A percentile compares a stretch with the other conserved stretches of the same genome.
Evolutionary conservation across 2,888 invertebrate genomes (phyloP).

Genomic region (Syrista parreyssii): DNA sequence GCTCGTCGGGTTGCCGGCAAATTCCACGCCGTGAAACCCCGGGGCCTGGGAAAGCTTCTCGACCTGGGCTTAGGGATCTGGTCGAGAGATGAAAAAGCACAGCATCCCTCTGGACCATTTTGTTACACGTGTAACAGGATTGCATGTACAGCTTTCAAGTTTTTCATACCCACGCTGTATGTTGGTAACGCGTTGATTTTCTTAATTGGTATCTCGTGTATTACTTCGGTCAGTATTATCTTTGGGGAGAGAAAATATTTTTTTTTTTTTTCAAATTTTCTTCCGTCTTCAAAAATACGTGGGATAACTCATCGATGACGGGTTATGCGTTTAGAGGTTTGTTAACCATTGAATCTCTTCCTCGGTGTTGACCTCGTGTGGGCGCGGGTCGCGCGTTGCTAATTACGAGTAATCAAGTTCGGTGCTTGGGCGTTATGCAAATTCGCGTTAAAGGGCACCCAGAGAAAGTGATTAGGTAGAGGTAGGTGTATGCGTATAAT

Average conservation of each 20-base stretch:
- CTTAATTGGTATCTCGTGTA: not conserved
- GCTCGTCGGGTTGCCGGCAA: not conserved
- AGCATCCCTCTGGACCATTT: not conserved
- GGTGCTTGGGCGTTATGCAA: constrained; percentile 53
- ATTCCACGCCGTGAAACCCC: constrained; percentile 1
- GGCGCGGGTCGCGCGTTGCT: constrained; percentile 61
- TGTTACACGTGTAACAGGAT: not conserved
- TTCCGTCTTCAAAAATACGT: not conserved
- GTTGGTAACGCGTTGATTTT: not conserved
- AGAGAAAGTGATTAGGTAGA: constrained; percentile 51
- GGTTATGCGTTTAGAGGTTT: not conserved
- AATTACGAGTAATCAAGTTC: constrained; percentile 61
- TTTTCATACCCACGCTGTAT: not conserved
- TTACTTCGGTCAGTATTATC: not conserved
- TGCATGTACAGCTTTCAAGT: not conserved
- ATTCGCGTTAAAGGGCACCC: constrained; percentile 50
- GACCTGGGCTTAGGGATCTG: not conserved
- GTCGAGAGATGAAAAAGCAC: not conserved
- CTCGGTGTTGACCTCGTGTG: constrained; percentile 52
- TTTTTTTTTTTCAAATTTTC: not conserved
- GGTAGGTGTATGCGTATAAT: not conserved
- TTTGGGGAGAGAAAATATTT: no score
- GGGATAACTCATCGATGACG: not conserved
- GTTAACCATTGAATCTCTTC: constrained; percentile 12
- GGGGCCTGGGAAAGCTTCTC: constrained; percentile 1